These are phyloP conservation scores for Isoperla grammatica DNA, from an alignment of 2,888 invertebrate genomes.

Conservation along the genomic window DNA sequence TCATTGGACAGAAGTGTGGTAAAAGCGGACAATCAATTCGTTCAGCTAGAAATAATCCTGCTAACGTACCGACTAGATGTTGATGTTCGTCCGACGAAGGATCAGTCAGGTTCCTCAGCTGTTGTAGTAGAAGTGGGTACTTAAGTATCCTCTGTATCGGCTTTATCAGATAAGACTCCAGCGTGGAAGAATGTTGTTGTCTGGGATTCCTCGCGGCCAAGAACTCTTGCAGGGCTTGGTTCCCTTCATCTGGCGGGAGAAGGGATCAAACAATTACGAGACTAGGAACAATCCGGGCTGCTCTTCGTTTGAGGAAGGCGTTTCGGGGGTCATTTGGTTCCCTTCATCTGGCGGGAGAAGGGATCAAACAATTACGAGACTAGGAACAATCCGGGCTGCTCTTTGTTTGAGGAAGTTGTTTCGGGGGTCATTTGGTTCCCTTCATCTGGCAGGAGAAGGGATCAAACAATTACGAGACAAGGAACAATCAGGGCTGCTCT, in stretches of 20 bases:
- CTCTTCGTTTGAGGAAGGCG: no score
- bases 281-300: neutral
- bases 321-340: no score
- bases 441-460: constrained; percentile 17
- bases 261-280: constrained; percentile 6
- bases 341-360: no score
- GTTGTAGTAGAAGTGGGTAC: constrained; percentile 91
- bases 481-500: no score
- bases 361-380: no score
- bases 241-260: constrained; percentile 74
- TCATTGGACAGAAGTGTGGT: no score
- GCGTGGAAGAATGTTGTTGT: constrained; percentile 85
- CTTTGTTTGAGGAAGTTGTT: no score
- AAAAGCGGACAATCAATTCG: no score
- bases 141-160: constrained; percentile 97
- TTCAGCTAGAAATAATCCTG: constrained; percentile 6
- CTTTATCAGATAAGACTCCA: constrained; percentile 97
- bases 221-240: constrained; percentile 92
- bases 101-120: constrained; percentile 89
- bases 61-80: constrained; percentile 77
- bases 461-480: constrained; percentile 2
- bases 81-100: constrained; percentile 89
- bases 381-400: no score
- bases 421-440: no score
- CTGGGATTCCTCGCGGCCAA: constrained; percentile 90